These are phyloP conservation scores for Tachina grossa DNA, from an alignment of 2,888 invertebrate genomes.

Conservation along the genomic window DNA sequence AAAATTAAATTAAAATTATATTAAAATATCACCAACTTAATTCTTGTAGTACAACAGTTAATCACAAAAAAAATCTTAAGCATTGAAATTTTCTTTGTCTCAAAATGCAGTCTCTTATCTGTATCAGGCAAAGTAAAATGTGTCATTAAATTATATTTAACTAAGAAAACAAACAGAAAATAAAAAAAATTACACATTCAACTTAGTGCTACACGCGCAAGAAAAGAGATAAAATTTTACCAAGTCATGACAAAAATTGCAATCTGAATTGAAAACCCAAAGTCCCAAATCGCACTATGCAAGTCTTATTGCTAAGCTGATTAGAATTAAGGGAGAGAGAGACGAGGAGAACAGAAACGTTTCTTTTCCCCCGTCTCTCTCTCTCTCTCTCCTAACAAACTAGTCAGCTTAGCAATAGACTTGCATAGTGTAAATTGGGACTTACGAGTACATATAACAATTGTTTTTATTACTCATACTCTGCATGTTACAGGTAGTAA, in stretches of 20 bases:
- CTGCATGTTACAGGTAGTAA: neutral
- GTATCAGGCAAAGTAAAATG: neutral
- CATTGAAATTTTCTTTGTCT: conserved; percentile 19
- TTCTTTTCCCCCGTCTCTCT: too few species aligned
- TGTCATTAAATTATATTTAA: conserved; percentile 5
- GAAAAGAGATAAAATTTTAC: neutral
- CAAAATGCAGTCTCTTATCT: conserved; percentile 4
- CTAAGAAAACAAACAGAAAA: neutral
- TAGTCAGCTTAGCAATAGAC: too few species aligned
- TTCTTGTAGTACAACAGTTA: neutral
- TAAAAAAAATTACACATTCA: neutral
- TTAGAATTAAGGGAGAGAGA: too few species aligned
- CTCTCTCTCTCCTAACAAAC: too few species aligned
- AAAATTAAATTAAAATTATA: neutral
- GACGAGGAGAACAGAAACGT: too few species aligned
- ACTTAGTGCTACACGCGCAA: neutral
- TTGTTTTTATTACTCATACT: neutral
- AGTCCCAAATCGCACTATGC: too few species aligned
- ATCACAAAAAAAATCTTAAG: neutral
- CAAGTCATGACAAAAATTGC: neutral
- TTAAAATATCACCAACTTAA: neutral
- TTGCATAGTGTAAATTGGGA: too few species aligned
- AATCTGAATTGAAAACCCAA: neutral
- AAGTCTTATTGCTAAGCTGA: too few species aligned
- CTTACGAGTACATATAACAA: too few species aligned